phyloP scores from a whole-genome alignment of 2,888 invertebrate genomes.

The Calliopum simillimum region DNA sequence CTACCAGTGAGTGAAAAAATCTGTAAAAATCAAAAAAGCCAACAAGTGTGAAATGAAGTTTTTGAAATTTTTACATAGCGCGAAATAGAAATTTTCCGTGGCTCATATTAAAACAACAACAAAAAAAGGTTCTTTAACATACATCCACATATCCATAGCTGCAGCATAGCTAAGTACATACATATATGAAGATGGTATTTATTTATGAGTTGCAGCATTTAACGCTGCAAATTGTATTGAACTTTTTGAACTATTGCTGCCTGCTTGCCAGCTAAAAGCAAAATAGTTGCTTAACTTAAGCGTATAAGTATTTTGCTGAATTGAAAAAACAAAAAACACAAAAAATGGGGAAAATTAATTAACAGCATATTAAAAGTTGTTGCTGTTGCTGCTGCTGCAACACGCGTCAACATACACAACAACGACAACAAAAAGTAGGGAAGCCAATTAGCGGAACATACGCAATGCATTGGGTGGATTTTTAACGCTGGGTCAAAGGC shows the following conservation, averaged over 20 bases:
- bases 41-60: constrained; percentile 32
- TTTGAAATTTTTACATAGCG: constrained; percentile 31
- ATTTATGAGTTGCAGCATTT: too few relatives aligned
- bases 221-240: background rate
- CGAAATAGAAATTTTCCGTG: constrained; percentile 33
- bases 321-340: background rate
- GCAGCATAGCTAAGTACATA: too few relatives aligned
- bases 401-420: background rate
- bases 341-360: constrained; percentile 23
- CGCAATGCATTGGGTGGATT: background rate
- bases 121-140: too few relatives aligned
- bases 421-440: background rate
- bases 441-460: constrained; percentile 32
- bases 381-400: background rate
- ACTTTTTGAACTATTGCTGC: constrained; percentile 27
- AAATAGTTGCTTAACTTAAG: constrained; percentile 16
- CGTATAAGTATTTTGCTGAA: background rate
- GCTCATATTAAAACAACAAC: constrained; percentile 1
- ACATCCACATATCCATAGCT: too few relatives aligned
- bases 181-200: too few relatives aligned
- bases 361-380: constrained; percentile 16
- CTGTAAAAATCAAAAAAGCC: background rate
- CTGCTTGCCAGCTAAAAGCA: too few relatives aligned
- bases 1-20: background rate
- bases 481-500: constrained; percentile 14